Conservation (phyloP, 2,888 invertebrate species). For the Heteropelma amictum region DNA sequence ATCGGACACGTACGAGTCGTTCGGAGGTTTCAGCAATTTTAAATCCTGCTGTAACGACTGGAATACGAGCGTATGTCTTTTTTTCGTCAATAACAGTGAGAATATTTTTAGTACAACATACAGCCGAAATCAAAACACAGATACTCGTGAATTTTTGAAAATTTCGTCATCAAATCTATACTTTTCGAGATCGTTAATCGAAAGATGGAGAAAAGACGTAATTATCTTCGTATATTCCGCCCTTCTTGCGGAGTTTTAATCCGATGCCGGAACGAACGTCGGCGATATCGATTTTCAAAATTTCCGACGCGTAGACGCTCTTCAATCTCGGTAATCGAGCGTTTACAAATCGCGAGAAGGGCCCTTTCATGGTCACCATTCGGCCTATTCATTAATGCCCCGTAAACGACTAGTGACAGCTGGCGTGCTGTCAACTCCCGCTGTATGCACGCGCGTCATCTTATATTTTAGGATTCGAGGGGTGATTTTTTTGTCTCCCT, state of each 20-base stretch:
- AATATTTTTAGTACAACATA: too few relatives aligned
- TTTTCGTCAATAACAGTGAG: too few relatives aligned
- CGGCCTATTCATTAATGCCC: slow-evolving; percentile 12
- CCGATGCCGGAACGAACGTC: background rate
- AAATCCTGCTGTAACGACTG: too few relatives aligned
- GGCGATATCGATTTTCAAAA: slow-evolving; percentile 44
- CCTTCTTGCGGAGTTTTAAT: background rate
- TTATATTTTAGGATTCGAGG: background rate
- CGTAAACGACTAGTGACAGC: slow-evolving; percentile 32
- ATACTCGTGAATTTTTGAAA: too few relatives aligned
- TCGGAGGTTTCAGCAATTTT: too few relatives aligned
- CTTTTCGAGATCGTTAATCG: too few relatives aligned
- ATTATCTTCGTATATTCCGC: too few relatives aligned
- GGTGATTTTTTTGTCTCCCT: background rate
- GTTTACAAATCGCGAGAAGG: slow-evolving; percentile 39
- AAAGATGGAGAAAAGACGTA: too few relatives aligned
- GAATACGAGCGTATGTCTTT: too few relatives aligned
- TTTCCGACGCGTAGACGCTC: slow-evolving; percentile 33
- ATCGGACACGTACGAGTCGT: too few relatives aligned
- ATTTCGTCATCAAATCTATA: too few relatives aligned
- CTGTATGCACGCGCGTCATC: background rate
- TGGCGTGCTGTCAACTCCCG: slow-evolving; percentile 18
- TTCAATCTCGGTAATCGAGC: slow-evolving; percentile 66
- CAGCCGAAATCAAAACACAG: too few relatives aligned
- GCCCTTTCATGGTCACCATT: slow-evolving; percentile 6